Conservation (phyloP, 2,888 invertebrate genomes). For the Rhogogaster chlorosoma region DNA sequence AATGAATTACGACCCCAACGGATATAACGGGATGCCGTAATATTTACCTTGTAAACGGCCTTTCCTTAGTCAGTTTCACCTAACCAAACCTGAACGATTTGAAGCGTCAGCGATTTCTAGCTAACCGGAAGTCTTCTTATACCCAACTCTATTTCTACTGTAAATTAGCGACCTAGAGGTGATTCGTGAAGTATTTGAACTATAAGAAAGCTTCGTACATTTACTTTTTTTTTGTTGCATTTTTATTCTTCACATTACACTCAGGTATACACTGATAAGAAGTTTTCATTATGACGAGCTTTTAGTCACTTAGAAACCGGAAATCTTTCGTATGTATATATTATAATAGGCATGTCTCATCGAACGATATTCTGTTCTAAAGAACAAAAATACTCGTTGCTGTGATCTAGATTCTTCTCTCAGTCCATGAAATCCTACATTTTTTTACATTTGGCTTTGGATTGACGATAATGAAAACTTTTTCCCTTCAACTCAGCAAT, state of each 20-base stretch:
- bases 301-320: neutral
- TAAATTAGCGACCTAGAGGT: neutral
- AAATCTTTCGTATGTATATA: neutral
- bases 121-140: slow-evolving; percentile 13
- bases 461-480: neutral
- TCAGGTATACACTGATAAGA: neutral
- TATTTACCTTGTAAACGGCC: slow-evolving; percentile 50
- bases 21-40: slow-evolving; percentile 43
- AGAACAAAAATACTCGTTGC: neutral
- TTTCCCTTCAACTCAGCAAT: neutral
- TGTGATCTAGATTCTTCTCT: neutral
- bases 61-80: slow-evolving; percentile 41
- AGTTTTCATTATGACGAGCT: neutral
- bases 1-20: slow-evolving; percentile 44
- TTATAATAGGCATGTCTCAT: neutral
- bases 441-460: neutral
- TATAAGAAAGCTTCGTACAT: neutral
- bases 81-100: slow-evolving; percentile 24
- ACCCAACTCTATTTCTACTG: neutral
- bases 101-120: slow-evolving; percentile 28
- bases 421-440: neutral
- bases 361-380: neutral
- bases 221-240: neutral
- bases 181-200: neutral
- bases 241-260: neutral